phyloP scores from a whole-genome alignment of 2,797 vertebrate species.

The Girardinus metallicus region DNA sequence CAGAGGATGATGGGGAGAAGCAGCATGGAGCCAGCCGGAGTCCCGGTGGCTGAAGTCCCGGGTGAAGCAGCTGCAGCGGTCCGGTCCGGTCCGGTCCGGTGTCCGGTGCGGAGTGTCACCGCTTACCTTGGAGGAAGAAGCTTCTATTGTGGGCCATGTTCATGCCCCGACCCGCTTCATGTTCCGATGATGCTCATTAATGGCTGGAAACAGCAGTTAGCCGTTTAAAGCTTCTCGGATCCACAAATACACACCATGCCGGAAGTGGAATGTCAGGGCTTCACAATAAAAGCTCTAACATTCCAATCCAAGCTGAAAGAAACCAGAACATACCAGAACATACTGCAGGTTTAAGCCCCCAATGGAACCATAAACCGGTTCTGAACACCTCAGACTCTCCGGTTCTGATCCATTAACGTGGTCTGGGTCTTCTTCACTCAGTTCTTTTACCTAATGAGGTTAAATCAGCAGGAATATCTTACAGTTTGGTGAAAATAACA shows the following conservation, averaged over 20 bases:
- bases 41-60: slow-evolving; percentile 4
- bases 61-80: neutral
- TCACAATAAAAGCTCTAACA: slow-evolving; percentile 12
- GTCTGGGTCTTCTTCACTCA: neutral
- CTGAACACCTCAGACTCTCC: neutral
- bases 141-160: slow-evolving; percentile 82
- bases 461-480: neutral
- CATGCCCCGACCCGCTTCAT: slow-evolving; percentile 74
- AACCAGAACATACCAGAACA: neutral
- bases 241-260: neutral
- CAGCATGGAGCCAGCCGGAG: neutral
- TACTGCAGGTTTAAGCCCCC: neutral
- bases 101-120: slow-evolving; percentile 18
- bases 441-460: neutral
- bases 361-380: neutral
- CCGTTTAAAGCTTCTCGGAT: slow-evolving; percentile 13
- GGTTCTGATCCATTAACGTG: too few species aligned
- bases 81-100: neutral
- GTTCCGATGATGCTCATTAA: slow-evolving; percentile 38
- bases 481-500: neutral
- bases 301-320: neutral
- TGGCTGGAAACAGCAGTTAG: slow-evolving; percentile 20
- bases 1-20: slow-evolving; percentile 7
- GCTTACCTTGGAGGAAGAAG: slow-evolving; percentile 81
- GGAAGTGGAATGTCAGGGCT: neutral